Evolutionary conservation across 1,140 invertebrate species (phyloP).

Genomic region (Lordiphosa clarofinis): DNA sequence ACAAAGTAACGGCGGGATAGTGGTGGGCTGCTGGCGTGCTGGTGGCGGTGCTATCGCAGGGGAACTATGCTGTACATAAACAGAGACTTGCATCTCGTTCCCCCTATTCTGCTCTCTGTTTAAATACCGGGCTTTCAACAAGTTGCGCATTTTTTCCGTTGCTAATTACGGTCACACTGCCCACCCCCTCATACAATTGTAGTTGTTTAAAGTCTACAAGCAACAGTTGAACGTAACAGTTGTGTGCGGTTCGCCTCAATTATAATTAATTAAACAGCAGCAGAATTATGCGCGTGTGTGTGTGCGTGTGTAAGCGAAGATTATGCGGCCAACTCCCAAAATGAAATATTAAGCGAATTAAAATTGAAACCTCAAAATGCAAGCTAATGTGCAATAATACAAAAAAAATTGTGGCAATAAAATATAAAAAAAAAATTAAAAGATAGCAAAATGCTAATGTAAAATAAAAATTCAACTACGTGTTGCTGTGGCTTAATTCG

Average conservation of each 20-base stretch:
- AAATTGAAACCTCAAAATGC: conserved; percentile 19
- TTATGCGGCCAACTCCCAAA: conserved; percentile 69
- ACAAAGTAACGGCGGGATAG: too few species aligned
- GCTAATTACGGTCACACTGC: conserved; percentile 7
- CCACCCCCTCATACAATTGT: too few species aligned
- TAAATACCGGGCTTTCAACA: too few species aligned
- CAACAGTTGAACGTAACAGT: conserved; percentile 23
- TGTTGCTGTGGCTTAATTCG: conserved; percentile 50
- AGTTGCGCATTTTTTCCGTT: too few species aligned
- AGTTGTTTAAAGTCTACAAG: too few species aligned
- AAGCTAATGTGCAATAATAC: conserved; percentile 29
- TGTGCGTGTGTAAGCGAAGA: conserved; percentile 30
- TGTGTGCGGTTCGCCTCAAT: conserved; percentile 14
- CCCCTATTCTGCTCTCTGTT: too few species aligned
- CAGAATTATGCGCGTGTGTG: conserved; percentile 8
- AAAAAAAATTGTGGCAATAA: conserved; percentile 19
- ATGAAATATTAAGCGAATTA: conserved; percentile 41
- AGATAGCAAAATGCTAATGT: conserved; percentile 28
- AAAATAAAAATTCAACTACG: conserved; percentile 50
- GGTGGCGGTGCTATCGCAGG: too few species aligned
- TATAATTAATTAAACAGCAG: conserved; percentile 4
- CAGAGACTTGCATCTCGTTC: too few species aligned
- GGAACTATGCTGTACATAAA: too few species aligned
- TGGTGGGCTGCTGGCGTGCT: too few species aligned
- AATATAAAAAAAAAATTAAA: conserved; percentile 16